phyloP scores from a whole-genome alignment of 2,113 vertebrate species.

The Euleptes europaea region DNA sequence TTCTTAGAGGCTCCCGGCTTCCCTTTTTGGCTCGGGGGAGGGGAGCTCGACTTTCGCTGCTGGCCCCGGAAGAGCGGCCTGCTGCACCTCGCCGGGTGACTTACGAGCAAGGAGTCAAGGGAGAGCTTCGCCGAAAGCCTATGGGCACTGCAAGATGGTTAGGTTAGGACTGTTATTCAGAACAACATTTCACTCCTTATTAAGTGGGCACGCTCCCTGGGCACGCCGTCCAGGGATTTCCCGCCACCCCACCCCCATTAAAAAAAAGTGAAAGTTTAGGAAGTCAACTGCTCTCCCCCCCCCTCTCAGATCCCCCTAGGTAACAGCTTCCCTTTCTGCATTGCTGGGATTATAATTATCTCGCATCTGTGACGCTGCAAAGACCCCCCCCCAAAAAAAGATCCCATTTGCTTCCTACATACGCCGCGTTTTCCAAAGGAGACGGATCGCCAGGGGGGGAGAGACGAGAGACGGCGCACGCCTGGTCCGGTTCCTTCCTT shows the following conservation, averaged over 20 bases:
- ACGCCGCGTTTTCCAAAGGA: background rate
- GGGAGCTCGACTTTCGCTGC: conserved; percentile 65
- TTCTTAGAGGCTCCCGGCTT: conserved; percentile 35
- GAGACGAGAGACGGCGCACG: background rate
- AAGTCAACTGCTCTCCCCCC: conserved; percentile 60
- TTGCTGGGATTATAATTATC: conserved; percentile 52
- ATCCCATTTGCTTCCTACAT: background rate
- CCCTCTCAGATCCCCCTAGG: conserved; percentile 37
- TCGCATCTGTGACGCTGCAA: conserved; percentile 45
- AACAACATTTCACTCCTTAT: conserved; percentile 27
- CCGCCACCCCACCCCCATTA: conserved; percentile 15
- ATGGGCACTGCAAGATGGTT: background rate
- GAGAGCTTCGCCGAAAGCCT: conserved; percentile 36
- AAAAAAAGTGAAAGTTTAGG: conserved; percentile 67
- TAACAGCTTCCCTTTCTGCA: conserved; percentile 25
- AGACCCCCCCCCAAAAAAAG: background rate
- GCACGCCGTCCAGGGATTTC: background rate
- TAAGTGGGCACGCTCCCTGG: conserved; percentile 8
- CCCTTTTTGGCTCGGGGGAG: background rate
- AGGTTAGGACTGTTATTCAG: background rate
- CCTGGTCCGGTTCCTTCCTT: background rate
- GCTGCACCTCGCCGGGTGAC: conserved; percentile 74
- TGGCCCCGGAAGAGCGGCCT: conserved; percentile 63
- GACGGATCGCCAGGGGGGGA: background rate
- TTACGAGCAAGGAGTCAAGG: conserved; percentile 75